Base-by-base conservation (phyloP, 2,888 invertebrate species). In the Calameuta filiformis region DNA sequence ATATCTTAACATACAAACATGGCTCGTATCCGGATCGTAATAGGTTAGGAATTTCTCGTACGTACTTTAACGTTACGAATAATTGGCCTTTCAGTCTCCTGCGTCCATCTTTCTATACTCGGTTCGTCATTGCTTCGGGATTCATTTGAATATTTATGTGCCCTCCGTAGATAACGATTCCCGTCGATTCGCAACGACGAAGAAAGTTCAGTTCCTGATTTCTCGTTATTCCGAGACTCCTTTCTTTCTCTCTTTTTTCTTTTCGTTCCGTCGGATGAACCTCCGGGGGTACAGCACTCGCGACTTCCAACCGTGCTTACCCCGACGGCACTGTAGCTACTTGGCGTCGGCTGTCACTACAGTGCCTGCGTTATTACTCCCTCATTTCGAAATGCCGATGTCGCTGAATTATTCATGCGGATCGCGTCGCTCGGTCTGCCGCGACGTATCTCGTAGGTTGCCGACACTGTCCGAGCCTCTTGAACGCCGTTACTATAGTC, bases 351-450 rank as follows among this genome's bases (percentile, higher is more conserved):
- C 23, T 23, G 56, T 56, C 23, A 56, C 56, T 23, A 56, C 56
- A 56, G 56, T 56, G 23, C 23, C 56, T 56, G 9, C 56, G 56
- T 56, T 23, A 56, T 56, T 56, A 30, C 74, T 74, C 37, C 35
- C 23, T 34, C 35, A 74, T 84, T 85, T 85, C 82, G 79, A 84
- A 85, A 83, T 81, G 79, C 82, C 76, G 69, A 73, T 73, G 77
- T 69, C 74, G 73, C 75, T 87, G 86, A 86, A 87, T 87, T 82
- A 87, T 87, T 87, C 86, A 87, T 86, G 82, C 78, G 79, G 80
- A 82, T 81, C 79, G 79, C 81, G 81, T 82, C 83, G 81, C 76
- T 81, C 83, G 83, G 83, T 85, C 86, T 84, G 80, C 77, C 82
- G 81, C 83, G 81, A 82, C 82, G 82, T 82, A 83, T 79, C 77